Evolutionary conservation across 2,888 invertebrate species (phyloP).

Genomic region (Caenorhabditis auriculariae): DNA sequence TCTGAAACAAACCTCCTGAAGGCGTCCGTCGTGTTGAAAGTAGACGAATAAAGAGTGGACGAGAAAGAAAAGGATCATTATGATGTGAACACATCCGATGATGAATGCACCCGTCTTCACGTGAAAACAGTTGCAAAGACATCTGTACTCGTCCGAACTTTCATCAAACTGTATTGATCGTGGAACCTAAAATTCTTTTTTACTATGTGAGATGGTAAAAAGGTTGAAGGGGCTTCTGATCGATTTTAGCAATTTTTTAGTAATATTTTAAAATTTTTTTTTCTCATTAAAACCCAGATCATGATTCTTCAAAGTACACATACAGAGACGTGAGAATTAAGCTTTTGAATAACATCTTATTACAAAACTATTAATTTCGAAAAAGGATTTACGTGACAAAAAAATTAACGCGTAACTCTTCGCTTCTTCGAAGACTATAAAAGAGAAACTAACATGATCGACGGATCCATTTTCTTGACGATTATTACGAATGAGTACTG

Average conservation of each 20-base stretch:
- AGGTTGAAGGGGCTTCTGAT: no score
- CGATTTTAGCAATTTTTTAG: no score
- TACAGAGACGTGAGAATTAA: no score
- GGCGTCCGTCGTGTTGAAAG: constrained; percentile 53
- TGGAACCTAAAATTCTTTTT: constrained; percentile 51
- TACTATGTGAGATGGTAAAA: no score
- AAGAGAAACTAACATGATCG: constrained; percentile 33
- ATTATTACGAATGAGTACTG: constrained; percentile 53
- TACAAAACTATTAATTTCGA: no score
- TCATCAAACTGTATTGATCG: constrained; percentile 60
- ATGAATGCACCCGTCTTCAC: constrained; percentile 59
- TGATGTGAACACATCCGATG: constrained; percentile 50
- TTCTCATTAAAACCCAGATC: no score
- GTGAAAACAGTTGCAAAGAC: constrained; percentile 62
- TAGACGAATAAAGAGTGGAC: constrained; percentile 59
- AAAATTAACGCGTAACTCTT: no score
- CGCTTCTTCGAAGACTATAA: constrained; percentile 2
- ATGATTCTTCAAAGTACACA: no score
- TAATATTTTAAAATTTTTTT: no score
- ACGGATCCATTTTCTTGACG: constrained; percentile 42
- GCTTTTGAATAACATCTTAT: no score
- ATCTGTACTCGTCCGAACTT: constrained; percentile 56
- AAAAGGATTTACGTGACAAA: no score
- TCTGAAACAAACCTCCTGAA: constrained; percentile 34
- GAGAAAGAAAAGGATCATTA: constrained; percentile 56